Conservation (phyloP, 1,140 invertebrate species). For the Magallana gigas region DNA sequence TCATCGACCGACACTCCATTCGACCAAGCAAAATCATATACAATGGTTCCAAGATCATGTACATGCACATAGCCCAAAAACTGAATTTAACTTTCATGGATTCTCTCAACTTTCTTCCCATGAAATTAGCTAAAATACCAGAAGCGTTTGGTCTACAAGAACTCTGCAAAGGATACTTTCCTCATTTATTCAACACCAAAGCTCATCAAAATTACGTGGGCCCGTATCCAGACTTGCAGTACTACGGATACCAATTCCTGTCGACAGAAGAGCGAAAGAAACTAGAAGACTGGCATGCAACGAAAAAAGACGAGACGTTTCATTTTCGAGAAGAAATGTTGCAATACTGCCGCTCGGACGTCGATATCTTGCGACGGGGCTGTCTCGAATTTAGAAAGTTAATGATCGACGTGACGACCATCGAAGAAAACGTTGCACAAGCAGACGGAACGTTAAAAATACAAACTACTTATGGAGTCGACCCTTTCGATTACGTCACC, state of each 20-base stretch:
- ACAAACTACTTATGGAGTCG: conserved; percentile 8
- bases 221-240: conserved; percentile 34
- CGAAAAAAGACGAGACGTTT: conserved; percentile 42
- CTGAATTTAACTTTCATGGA: too few relatives aligned
- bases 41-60: too few relatives aligned
- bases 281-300: conserved; percentile 51
- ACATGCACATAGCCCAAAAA: too few relatives aligned
- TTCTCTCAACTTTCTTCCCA: too few relatives aligned
- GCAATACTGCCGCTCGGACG: conserved; percentile 47
- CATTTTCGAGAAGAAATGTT: conserved; percentile 49
- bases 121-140: too few relatives aligned
- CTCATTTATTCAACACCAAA: conserved; percentile 43
- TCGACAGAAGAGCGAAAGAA: conserved; percentile 38
- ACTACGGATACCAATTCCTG: conserved; percentile 52
- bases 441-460: conserved; percentile 38
- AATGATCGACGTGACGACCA: conserved; percentile 44
- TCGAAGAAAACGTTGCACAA: neutral
- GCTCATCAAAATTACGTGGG: conserved; percentile 53
- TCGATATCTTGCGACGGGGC: conserved; percentile 47
- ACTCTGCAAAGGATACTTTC: too few relatives aligned
- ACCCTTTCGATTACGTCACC: conserved; percentile 52
- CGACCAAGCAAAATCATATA: too few relatives aligned
- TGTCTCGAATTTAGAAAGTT: conserved; percentile 51
- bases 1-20: too few relatives aligned
- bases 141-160: too few relatives aligned